Percentiles rank a stretch among this genome's conserved stretches.
Evolutionary conservation across 30 jellyfish, hydroid and myxozoan genomes (phyloP).

Genomic region (Sanderia malayensis): DNA sequence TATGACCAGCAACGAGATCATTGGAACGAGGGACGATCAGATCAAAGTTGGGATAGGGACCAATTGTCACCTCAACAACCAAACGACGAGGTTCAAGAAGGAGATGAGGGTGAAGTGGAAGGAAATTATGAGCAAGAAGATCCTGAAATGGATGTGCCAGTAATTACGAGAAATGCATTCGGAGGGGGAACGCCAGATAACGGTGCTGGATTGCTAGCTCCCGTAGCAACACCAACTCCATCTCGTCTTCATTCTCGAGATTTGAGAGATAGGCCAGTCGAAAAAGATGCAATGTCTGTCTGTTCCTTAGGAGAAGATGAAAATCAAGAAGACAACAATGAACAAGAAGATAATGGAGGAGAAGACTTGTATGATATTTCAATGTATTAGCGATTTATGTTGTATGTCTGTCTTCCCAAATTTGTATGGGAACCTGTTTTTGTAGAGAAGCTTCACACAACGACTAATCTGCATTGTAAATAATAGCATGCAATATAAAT

Average conservation of each 20-base stretch:
- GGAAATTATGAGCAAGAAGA: not conserved
- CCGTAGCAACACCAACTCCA: not conserved
- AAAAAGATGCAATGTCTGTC: slow-evolving; percentile 41
- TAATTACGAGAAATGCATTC: slow-evolving; percentile 50
- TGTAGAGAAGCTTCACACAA: too few species aligned
- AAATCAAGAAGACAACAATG: slow-evolving; percentile 17
- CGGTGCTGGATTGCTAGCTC: not conserved
- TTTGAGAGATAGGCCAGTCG: not conserved
- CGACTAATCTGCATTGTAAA: too few species aligned
- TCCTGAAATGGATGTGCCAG: too few species aligned
- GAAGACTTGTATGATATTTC: slow-evolving; percentile 32
- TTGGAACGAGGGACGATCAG: too few species aligned
- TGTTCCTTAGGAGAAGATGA: slow-evolving; percentile 59
- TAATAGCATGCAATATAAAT: too few species aligned
- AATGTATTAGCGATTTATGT: slow-evolving; percentile 2
- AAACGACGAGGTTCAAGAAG: too few species aligned
- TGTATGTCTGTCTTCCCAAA: too few species aligned
- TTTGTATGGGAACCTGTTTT: too few species aligned
- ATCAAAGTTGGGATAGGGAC: too few species aligned
- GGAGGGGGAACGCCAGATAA: slow-evolving; percentile 40
- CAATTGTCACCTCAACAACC: too few species aligned
- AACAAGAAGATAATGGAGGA: not conserved
- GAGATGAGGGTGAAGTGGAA: slow-evolving; percentile 1
- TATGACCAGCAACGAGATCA: too few species aligned
- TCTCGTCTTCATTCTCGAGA: slow-evolving; percentile 19